Base-by-base conservation (phyloP, 1,140 invertebrate species). In the Papilio machaon region DNA sequence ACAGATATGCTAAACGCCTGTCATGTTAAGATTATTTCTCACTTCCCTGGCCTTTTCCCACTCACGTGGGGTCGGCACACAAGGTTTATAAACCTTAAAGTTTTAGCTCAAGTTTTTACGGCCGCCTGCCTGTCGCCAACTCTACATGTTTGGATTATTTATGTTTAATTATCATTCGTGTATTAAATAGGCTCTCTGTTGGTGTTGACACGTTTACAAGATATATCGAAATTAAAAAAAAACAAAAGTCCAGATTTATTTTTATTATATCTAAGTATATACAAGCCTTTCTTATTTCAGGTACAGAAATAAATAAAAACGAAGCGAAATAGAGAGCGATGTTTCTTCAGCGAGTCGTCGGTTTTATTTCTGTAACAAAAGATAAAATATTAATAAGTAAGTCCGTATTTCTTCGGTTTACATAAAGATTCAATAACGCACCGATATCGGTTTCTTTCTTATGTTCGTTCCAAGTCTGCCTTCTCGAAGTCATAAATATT, bases 401-500 rank as follows among this genome's bases (percentile, higher is more conserved):
- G 52, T 35, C 30, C 30, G 47, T 35, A 58, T 58, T 77, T 17
- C 49, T n/a, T 77, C 38, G 49, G 30, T 23, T 35, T 30, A n/a
- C 52, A 35, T 19, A 38, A 79, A 67, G 67, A 67, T 79, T 79
- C 58, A 79, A 67, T 79, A 64, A 67, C 58, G 17, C 64, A 79
- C 77, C 77, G 58, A 79, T 60, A 67, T 79, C 77, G 77, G 77
- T 79, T 79, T 79, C 58, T 64, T 79, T 79, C 58, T 79, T 43
- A 46, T 19, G 54, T 19, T 79, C 77, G 58, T 79, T 79, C 77
- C 77, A 79, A 38, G 77, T 38, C 58, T 79, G 77, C 47, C 77
- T 60, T 6, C 58, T 79, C n/a, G 77, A 79, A 79, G 77, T 79
- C 77, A 64, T 79, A 47, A 79, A 79, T 79, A 79, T 79, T 79